phyloP scores from a whole-genome alignment of 2,113 vertebrate species.

The Melanerpes formicivorus region DNA sequence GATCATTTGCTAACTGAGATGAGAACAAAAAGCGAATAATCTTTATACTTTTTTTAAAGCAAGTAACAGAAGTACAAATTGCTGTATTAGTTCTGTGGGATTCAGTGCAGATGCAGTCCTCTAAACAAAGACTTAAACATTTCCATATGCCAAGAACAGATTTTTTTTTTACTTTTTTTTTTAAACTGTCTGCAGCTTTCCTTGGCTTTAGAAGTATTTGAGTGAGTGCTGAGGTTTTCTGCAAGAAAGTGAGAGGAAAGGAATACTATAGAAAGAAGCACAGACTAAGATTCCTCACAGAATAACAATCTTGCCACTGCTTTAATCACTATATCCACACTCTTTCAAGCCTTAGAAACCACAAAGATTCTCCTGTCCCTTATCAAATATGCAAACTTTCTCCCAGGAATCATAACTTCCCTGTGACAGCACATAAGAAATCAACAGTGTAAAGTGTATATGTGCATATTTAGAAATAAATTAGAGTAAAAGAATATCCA shows the following conservation, averaged over 20 bases:
- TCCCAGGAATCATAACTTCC: background rate
- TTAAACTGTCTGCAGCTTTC: slow-evolving; percentile 7
- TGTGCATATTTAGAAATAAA: background rate
- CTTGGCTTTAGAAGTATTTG: background rate
- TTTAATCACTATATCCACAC: background rate
- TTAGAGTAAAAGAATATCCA: background rate
- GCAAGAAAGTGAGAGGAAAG: background rate
- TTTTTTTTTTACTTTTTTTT: background rate
- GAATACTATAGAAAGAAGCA: background rate
- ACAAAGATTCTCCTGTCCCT: slow-evolving; percentile 3
- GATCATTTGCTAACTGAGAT: background rate
- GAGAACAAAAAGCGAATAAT: background rate
- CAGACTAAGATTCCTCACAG: background rate
- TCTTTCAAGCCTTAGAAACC: slow-evolving; percentile 16
- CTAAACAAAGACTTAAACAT: slow-evolving; percentile 32
- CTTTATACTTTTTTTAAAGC: slow-evolving; percentile 5
- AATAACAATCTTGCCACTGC: background rate
- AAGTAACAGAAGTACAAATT: slow-evolving; percentile 31
- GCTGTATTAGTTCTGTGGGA: background rate
- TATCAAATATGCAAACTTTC: slow-evolving; percentile 1
- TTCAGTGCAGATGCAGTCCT: slow-evolving; percentile 2
- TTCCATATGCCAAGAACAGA: background rate
- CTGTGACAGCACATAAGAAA: background rate
- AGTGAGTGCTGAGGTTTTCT: background rate
- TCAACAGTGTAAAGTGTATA: background rate